Evolutionary conservation across 1,140 invertebrate species (phyloP).

Genomic region (Aphaenogaster rudis): DNA sequence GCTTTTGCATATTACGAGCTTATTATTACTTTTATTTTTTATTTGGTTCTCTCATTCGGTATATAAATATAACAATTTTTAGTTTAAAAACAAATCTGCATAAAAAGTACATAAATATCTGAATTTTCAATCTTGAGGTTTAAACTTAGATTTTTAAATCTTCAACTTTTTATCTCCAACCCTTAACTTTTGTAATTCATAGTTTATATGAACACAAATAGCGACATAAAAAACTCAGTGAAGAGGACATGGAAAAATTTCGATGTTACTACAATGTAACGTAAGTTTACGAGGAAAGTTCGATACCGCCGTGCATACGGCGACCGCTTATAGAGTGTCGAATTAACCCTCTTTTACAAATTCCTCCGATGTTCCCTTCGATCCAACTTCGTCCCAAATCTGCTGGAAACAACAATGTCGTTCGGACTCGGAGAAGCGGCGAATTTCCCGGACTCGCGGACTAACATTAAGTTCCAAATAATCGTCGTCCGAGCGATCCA

Average conservation of each 20-base stretch:
- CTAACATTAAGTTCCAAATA: background rate
- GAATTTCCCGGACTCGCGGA: background rate
- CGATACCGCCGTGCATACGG: background rate
- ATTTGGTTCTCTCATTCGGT: background rate
- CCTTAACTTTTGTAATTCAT: background rate
- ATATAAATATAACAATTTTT: background rate
- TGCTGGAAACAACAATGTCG: conserved; percentile 18
- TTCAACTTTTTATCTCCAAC: background rate
- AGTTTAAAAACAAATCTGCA: background rate
- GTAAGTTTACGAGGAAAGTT: conserved; percentile 9
- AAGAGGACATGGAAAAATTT: background rate
- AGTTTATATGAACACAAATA: background rate
- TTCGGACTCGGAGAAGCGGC: background rate
- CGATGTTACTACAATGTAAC: conserved; percentile 30
- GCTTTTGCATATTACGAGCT: no score
- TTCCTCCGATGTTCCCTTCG: background rate
- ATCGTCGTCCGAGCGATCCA: background rate
- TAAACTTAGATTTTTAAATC: background rate
- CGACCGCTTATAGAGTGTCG: background rate
- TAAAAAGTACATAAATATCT: conserved; percentile 18
- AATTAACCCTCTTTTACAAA: conserved; percentile 35
- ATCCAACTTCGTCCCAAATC: conserved; percentile 26
- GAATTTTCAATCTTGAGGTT: background rate
- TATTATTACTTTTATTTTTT: no score
- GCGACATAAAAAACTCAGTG: background rate